A percentile compares a stretch with the other conserved stretches of the same genome.
Evolutionary conservation across 2,888 invertebrate genomes (phyloP).

Genomic region (Pyrrhosoma nymphula): DNA sequence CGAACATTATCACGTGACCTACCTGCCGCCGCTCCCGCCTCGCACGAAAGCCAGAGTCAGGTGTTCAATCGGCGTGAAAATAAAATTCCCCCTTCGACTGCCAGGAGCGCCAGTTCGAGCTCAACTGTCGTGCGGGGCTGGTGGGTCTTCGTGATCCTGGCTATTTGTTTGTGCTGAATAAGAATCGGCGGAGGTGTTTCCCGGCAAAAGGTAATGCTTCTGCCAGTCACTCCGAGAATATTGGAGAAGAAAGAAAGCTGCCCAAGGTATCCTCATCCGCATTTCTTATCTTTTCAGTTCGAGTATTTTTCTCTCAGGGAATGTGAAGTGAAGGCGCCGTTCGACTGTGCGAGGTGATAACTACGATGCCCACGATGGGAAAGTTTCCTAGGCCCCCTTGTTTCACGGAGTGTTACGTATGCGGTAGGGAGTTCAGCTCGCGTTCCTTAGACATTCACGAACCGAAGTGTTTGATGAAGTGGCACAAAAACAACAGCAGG

Average conservation of each 20-base stretch:
- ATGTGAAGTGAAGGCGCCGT: constrained; percentile 16
- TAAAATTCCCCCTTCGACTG: neutral
- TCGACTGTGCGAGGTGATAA: neutral
- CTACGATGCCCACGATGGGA: constrained; percentile 53
- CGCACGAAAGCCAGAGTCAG: neutral
- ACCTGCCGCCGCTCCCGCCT: neutral
- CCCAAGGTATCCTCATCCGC: neutral
- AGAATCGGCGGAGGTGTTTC: neutral
- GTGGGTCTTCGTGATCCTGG: neutral
- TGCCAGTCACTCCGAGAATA: neutral
- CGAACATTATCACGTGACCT: neutral
- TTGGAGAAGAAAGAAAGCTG: neutral
- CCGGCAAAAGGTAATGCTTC: neutral
- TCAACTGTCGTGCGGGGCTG: neutral
- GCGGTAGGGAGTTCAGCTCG: constrained; percentile 83
- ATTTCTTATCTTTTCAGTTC: neutral
- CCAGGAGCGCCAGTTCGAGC: constrained; percentile 6
- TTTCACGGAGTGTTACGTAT: constrained; percentile 81
- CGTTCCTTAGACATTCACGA: constrained; percentile 84
- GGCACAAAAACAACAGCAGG: constrained; percentile 82
- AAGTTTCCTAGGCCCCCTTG: constrained; percentile 56
- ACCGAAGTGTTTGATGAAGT: constrained; percentile 84
- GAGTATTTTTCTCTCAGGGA: neutral
- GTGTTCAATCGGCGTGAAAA: constrained; percentile 52
- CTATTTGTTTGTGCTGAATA: neutral